Percentiles rank a stretch among this genome's conserved stretches.
These are phyloP conservation scores for Panagrolaimus sp. DNA, from an alignment of 1,140 invertebrate species.

Conservation along the genomic window DNA sequence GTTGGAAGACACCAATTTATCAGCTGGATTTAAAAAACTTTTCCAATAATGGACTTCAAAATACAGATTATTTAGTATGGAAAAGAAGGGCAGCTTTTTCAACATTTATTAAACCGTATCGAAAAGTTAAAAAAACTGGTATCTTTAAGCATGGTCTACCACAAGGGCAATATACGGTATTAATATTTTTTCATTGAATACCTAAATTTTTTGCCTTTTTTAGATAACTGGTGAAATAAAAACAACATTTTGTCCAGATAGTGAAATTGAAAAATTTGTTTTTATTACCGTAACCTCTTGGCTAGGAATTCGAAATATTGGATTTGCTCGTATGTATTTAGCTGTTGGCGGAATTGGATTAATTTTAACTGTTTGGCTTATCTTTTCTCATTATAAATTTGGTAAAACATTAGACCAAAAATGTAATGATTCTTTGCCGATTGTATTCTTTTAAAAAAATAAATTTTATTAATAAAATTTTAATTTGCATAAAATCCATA, in stretches of 20 bases:
- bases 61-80: conserved; percentile 1
- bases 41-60: background rate
- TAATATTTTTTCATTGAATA: background rate
- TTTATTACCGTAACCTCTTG: conserved; percentile 14
- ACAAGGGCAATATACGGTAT: background rate
- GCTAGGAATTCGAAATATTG: conserved; percentile 7
- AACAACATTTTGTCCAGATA: background rate
- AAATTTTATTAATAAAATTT: too few species aligned
- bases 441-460: too few species aligned
- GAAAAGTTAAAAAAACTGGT: background rate
- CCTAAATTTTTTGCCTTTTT: background rate
- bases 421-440: too few species aligned
- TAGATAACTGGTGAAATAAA: background rate
- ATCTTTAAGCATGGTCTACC: background rate
- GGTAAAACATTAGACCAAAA: background rate
- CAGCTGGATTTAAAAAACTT: background rate
- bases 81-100: conserved; percentile 1
- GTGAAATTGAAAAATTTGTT: background rate
- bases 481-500: too few species aligned
- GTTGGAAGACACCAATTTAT: background rate
- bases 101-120: conserved; percentile 7
- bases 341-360: background rate
- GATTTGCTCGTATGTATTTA: conserved; percentile 1
- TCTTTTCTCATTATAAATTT: background rate
- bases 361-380: background rate